A percentile compares a stretch with the other conserved stretches of the same genome.
These are phyloP conservation scores for Pomacea canaliculata DNA, from an alignment of 2,888 invertebrate species.

Conservation along the genomic window DNA sequence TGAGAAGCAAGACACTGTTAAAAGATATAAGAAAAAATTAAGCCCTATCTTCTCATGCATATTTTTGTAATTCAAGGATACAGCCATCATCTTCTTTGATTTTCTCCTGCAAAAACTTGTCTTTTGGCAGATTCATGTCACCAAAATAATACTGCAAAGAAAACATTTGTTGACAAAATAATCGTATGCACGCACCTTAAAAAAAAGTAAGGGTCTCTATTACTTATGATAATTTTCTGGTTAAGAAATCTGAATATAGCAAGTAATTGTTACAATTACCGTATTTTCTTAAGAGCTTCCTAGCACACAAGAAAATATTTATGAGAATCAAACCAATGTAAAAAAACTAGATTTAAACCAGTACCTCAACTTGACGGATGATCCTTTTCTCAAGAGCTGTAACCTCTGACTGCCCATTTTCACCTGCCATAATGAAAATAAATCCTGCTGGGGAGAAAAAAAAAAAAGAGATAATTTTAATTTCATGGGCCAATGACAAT, in stretches of 20 bases:
- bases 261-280: too few relatives aligned
- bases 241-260: too few relatives aligned
- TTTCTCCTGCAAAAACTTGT: constrained; percentile 92
- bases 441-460: not conserved
- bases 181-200: not conserved
- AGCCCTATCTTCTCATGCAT: too few relatives aligned
- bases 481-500: too few relatives aligned
- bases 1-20: too few relatives aligned
- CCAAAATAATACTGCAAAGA: constrained; percentile 82
- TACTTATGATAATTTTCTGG: too few relatives aligned
- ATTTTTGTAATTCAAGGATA: constrained; percentile 55
- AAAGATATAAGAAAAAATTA: too few relatives aligned
- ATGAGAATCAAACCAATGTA: too few relatives aligned
- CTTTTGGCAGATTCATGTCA: constrained; percentile 90
- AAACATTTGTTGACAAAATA: not conserved
- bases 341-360: too few relatives aligned
- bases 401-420: constrained; percentile 19
- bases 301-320: too few relatives aligned
- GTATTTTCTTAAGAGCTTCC: too few relatives aligned
- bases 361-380: constrained; percentile 63
- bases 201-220: not conserved
- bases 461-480: not conserved
- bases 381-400: constrained; percentile 51
- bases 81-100: constrained; percentile 84
- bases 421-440: constrained; percentile 14